A percentile compares a stretch with the other conserved stretches of the same genome.
phyloP scores from a whole-genome alignment of 2,888 invertebrate genomes.

The Marasmarcha lunaedactyla region DNA sequence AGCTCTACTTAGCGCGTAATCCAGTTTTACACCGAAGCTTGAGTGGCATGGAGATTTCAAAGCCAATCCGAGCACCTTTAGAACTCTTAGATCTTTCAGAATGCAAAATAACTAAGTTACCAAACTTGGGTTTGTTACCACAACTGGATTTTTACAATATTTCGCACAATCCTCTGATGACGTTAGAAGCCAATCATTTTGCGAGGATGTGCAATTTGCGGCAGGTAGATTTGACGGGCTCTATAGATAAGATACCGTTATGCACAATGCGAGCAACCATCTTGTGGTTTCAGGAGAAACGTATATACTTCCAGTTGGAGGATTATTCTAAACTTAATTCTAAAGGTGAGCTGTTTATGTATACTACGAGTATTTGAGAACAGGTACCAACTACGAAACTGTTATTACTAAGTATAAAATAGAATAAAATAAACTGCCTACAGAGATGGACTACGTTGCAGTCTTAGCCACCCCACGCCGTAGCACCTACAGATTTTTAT shows the following conservation, averaged over 20 bases:
- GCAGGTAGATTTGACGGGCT: slow-evolving; percentile 62
- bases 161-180: slow-evolving; percentile 67
- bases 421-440: too few species aligned
- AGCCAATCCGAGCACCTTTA: slow-evolving; percentile 70
- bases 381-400: too few species aligned
- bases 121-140: slow-evolving; percentile 72
- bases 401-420: too few species aligned
- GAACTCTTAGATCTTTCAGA: slow-evolving; percentile 71
- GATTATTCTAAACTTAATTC: slow-evolving; percentile 46
- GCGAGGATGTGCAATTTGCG: slow-evolving; percentile 73
- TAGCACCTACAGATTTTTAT: too few species aligned
- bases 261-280: slow-evolving; percentile 39
- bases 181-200: slow-evolving; percentile 60
- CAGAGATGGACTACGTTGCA: too few species aligned
- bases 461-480: too few species aligned
- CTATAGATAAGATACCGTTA: slow-evolving; percentile 32
- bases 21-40: slow-evolving; percentile 47
- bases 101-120: slow-evolving; percentile 70
- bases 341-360: slow-evolving; percentile 30
- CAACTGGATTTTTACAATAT: slow-evolving; percentile 72
- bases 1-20: slow-evolving; percentile 71
- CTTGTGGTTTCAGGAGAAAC: slow-evolving; percentile 45
- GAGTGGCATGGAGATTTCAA: slow-evolving; percentile 39
- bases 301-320: slow-evolving; percentile 37
- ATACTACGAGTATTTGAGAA: too few species aligned